A percentile compares a stretch with the other conserved stretches of the same genome.
Evolutionary conservation across 1,140 invertebrate species (phyloP).

Genomic region (Grapholita molesta): DNA sequence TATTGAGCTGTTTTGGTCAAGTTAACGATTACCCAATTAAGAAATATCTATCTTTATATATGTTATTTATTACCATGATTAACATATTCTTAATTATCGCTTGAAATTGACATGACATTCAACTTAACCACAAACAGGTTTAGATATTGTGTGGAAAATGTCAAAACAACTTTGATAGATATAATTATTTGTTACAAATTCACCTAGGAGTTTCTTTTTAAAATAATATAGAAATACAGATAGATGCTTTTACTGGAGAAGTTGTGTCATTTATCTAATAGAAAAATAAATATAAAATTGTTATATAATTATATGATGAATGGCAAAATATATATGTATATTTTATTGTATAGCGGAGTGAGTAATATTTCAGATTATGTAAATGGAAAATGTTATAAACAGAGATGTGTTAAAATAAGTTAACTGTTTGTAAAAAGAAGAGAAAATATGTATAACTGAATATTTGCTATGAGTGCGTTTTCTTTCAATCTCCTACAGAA

Average conservation of each 20-base stretch:
- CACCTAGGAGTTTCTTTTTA: not conserved
- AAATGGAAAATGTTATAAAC: constrained; percentile 72
- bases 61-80: constrained; percentile 3
- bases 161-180: not conserved
- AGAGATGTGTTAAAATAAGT: constrained; percentile 74
- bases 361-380: constrained; percentile 74
- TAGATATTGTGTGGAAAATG: not conserved
- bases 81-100: constrained; percentile 13
- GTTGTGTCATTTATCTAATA: constrained; percentile 71
- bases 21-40: not conserved
- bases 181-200: not conserved
- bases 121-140: not conserved
- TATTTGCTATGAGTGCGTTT: constrained; percentile 71
- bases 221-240: constrained; percentile 1
- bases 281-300: constrained; percentile 68
- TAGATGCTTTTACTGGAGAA: constrained; percentile 45
- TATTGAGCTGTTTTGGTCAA: constrained; percentile 1
- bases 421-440: constrained; percentile 77
- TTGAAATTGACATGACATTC: not conserved
- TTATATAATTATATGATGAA: constrained; percentile 71
- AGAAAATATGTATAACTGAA: constrained; percentile 76
- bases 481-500: not conserved
- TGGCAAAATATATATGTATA: constrained; percentile 69
- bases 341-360: constrained; percentile 75
- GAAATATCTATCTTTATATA: constrained; percentile 3